Base-by-base conservation (phyloP, 2,888 invertebrate species). In the Didymodactylos carnosus region DNA sequence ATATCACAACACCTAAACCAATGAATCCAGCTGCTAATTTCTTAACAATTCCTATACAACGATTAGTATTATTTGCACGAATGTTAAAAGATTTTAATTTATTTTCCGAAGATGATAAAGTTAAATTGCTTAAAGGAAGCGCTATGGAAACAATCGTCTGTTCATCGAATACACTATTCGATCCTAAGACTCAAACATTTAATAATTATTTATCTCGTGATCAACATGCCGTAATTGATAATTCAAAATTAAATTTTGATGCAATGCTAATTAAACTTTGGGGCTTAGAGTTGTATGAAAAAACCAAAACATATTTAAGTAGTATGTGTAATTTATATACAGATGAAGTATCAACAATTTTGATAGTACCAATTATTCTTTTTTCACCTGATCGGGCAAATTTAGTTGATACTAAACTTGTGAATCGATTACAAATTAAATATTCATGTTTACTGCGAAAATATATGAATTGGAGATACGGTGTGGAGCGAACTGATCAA, bases 381-480 rank as follows among this genome's bases (percentile, higher is more conserved):
- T 74, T 74, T 27, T 74, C 74, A 27, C 74, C 74, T 2, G 74
- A 74, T 70, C 40, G 74, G 27, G 41, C 25, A 19, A 51, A 71
- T 25, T 35, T 74, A 5, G 25, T 14, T 6, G 43, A 71, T 62
- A 35, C 53, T 19, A 10, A 71, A 14, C 25, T 40, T 46, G 46
- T 74, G 25, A 23, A 43, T 11, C 35, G 16, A 16, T 71, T 71
- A 13, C 74, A 74, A 41, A 19, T 35, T 8, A 72, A 72, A 39
- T 74, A 71, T 49, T 71, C 71, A 8, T 25, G 43, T 1, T 13
- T 74, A 25, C n/a, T 74, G 3, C 51, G 46, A 40, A 74, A 74
- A 39, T 74, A 74, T 23, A 71, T 74, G 74, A 39, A 71, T 23
- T 74, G 74, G 74, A 39, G 53, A 35, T 69, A 46, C 46, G 74